Base-by-base conservation (phyloP, 2,113 vertebrate genomes). In the Micromys minutus region DNA sequence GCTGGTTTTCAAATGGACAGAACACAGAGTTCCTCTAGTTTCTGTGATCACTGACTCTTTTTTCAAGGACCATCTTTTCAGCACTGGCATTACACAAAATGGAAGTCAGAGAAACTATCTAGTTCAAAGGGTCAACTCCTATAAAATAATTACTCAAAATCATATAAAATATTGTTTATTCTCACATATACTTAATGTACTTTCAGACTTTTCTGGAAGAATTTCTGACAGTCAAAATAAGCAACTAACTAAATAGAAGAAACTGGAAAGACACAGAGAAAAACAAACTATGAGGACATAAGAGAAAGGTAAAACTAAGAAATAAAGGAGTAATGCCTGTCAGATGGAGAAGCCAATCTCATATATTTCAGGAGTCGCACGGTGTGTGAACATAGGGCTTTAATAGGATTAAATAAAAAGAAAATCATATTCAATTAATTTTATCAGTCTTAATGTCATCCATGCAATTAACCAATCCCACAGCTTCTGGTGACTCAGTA, bases 211-310 rank as follows among this genome's bases (percentile, higher is more conserved):
- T 89, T 87, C 69, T 90, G 71, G 88, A 47, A 17, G 52, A 95
- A 80, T 87, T 90, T 80, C n/a, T 97, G 75, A 88, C 42, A 90
- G 87, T 95, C 75, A 96, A 97, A 89, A 97, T 91, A 95, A 96
- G 36, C 69, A 85, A 94, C 84, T 80, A 95, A 79, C 87, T 80
- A 95, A 79, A 93, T 52, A 85, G 71, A 92, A 91, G 59, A 74
- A 77, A 95, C n/a, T 45, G 39, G 50, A 89, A 69, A 84, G 83
- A 89, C 36, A 39, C 26, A 89, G 34, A 88, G 36, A 71, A 95
- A 95, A 93, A 13, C 45, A 36, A 50, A 86, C 47, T 9, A 69
- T 19, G 67, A 88, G 7, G 12, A 89, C 26, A 26, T 93, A 88
- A 67, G 72, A 96, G 61, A 96, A 91, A 39, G n/a, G 61, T 31